These are phyloP conservation scores for Strigamia crassipes DNA, from an alignment of 2,888 invertebrate species.

Conservation along the genomic window DNA sequence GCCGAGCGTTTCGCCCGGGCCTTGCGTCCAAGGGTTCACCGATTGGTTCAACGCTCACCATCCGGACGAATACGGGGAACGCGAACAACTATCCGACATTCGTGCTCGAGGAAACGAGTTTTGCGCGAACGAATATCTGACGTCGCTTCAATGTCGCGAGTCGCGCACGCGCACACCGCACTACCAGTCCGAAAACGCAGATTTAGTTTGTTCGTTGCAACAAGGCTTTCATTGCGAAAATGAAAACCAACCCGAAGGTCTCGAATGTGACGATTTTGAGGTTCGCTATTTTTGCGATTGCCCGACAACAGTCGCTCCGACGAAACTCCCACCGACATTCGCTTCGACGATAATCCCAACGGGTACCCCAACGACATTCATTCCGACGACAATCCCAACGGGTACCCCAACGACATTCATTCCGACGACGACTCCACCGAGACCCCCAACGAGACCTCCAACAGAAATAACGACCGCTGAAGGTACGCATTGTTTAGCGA, in stretches of 20 bases:
- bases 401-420: no score
- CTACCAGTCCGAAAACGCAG: slow-evolving; percentile 43
- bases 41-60: slow-evolving; percentile 51
- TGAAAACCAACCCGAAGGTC: slow-evolving; percentile 44
- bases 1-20: not conserved
- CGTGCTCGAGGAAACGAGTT: slow-evolving; percentile 47
- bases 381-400: no score
- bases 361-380: no score
- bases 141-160: slow-evolving; percentile 51
- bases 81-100: slow-evolving; percentile 50
- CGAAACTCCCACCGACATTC: no score
- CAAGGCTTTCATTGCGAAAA: slow-evolving; percentile 51
- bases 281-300: slow-evolving; percentile 56
- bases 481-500: no score
- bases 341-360: no score
- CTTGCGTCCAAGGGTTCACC: slow-evolving; percentile 51
- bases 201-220: slow-evolving; percentile 50
- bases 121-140: slow-evolving; percentile 51
- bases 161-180: slow-evolving; percentile 30
- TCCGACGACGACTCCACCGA: no score
- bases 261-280: slow-evolving; percentile 56
- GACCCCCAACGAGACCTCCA: not conserved
- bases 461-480: not conserved
- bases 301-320: not conserved
- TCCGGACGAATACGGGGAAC: slow-evolving; percentile 51